Percentiles rank a stretch among this genome's conserved stretches.
These are phyloP conservation scores for Tillus elongatus DNA, from an alignment of 2,888 invertebrate species.

Conservation along the genomic window DNA sequence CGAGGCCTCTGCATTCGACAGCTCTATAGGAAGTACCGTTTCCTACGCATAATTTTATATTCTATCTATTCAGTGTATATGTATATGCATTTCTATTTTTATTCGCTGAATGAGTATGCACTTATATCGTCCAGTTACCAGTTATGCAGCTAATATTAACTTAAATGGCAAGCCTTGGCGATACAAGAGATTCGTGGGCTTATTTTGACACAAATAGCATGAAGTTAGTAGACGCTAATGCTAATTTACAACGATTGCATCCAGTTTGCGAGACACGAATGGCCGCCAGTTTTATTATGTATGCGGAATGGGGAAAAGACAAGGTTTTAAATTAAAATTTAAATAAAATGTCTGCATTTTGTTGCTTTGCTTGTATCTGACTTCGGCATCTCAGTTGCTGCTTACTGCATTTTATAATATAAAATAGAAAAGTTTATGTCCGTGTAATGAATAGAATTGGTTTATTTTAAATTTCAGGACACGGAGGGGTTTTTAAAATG, in stretches of 20 bases:
- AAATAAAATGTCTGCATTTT: slow-evolving; percentile 40
- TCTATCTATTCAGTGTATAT: no score
- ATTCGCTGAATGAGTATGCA: slow-evolving; percentile 18
- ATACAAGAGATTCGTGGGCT: slow-evolving; percentile 31
- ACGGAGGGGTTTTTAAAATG: no score
- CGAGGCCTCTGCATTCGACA: no score
- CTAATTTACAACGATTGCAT: slow-evolving; percentile 43
- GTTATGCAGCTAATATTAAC: slow-evolving; percentile 15
- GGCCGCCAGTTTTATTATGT: slow-evolving; percentile 34
- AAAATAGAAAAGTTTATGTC: no score
- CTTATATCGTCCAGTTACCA: slow-evolving; percentile 23
- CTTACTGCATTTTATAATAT: no score
- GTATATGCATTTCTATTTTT: no score
- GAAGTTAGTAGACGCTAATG: slow-evolving; percentile 42
- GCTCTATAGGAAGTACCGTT: no score
- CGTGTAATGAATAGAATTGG: no score
- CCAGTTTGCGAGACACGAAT: slow-evolving; percentile 34
- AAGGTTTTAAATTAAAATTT: slow-evolving; percentile 40
- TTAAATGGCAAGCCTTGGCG: slow-evolving; percentile 7
- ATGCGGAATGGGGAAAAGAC: slow-evolving; percentile 34
- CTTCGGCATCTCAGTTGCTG: no score
- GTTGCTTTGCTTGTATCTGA: no score
- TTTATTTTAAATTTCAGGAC: no score
- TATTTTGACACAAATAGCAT: slow-evolving; percentile 41
- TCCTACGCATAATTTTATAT: no score